phyloP scores from a whole-genome alignment of 2,113 vertebrate genomes.

The Porphyrio hochstetteri region DNA sequence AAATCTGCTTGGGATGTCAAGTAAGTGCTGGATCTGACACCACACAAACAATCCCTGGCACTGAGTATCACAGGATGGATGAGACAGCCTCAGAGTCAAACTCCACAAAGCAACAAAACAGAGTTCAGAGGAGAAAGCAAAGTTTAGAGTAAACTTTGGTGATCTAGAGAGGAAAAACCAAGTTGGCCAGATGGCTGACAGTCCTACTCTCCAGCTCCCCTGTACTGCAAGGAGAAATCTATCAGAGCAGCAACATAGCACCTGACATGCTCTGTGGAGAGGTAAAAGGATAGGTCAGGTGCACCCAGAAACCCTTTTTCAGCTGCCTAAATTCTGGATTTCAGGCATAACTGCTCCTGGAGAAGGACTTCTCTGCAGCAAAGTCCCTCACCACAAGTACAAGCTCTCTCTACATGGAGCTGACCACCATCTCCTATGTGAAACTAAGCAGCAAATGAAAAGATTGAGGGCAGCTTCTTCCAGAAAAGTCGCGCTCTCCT shows the following conservation, averaged over 20 bases:
- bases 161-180: not conserved
- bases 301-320: not conserved
- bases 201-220: not conserved
- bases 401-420: rapidly evolving
- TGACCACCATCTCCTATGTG: not conserved
- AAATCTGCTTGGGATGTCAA: not conserved
- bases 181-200: too few relatives aligned
- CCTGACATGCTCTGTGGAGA: not conserved
- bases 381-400: not conserved
- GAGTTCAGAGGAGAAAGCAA: not conserved
- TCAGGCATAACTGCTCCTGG: not conserved
- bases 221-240: not conserved
- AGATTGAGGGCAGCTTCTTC: not conserved
- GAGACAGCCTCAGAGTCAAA: not conserved
- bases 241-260: not conserved
- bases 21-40: not conserved
- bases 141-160: not conserved
- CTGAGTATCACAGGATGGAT: not conserved
- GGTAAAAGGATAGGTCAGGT: not conserved
- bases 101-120: not conserved
- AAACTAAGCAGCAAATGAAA: not conserved
- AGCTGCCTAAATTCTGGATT: not conserved
- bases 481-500: not conserved
- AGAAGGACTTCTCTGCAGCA: not conserved
- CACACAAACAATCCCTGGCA: not conserved